phyloP scores from a whole-genome alignment of 1,140 invertebrate genomes.

The Diorhabda carinulata region DNA sequence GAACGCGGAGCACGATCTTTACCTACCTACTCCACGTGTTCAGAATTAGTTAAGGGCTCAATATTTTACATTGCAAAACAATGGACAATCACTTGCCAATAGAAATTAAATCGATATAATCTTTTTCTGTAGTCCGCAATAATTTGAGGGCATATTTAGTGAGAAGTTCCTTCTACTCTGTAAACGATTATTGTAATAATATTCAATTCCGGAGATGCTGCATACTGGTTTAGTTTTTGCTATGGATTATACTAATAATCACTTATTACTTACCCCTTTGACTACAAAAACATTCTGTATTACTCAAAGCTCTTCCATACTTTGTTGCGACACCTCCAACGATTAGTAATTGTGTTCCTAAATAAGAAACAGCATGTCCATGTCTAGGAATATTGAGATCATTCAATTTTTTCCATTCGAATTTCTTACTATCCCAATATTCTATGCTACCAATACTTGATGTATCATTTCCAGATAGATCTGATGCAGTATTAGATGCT shows the following conservation, averaged over 20 bases:
- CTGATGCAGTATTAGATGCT: slow-evolving; percentile 54
- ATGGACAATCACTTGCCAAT: too few species aligned
- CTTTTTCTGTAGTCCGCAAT: too few species aligned
- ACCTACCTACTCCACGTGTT: too few species aligned
- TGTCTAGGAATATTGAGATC: slow-evolving; percentile 58
- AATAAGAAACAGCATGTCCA: slow-evolving; percentile 57
- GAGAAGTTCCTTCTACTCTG: too few species aligned
- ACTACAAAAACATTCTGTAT: slow-evolving; percentile 58
- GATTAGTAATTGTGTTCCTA: slow-evolving; percentile 58
- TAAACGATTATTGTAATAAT: too few species aligned
- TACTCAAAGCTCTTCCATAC: slow-evolving; percentile 57
- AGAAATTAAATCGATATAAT: too few species aligned
- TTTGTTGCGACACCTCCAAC: slow-evolving; percentile 60
- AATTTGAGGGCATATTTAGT: too few species aligned
- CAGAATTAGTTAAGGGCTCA: too few species aligned
- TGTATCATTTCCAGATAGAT: slow-evolving; percentile 50
- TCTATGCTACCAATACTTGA: slow-evolving; percentile 57
- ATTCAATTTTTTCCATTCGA: slow-evolving; percentile 52
- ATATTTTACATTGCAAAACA: too few species aligned
- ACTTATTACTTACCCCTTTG: slow-evolving; percentile 44
- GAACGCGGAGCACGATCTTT: too few species aligned
- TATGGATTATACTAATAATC: not conserved
- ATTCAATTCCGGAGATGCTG: too few species aligned
- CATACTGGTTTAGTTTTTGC: too few species aligned
- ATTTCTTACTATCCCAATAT: slow-evolving; percentile 53